A percentile compares a stretch with the other conserved stretches of the same genome.
Conservation (phyloP, 2,113 vertebrate genomes). For the Xiphophorus couchianus region DNA sequence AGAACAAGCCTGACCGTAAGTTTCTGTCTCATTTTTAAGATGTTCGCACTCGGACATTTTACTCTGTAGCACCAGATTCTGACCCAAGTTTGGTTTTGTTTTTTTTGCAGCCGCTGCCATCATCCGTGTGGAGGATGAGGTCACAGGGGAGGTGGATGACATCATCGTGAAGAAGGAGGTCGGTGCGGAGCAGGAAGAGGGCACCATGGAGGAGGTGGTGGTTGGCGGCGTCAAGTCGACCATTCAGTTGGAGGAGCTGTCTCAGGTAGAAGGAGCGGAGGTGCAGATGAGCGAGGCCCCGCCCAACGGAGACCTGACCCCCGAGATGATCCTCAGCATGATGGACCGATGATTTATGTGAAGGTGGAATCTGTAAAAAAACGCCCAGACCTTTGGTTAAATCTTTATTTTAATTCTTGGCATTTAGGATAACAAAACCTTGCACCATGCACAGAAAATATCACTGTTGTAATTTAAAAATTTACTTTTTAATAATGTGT, state of each 20-base stretch:
- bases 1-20: conserved; percentile 82
- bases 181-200: conserved; percentile 55
- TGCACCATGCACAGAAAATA: conserved; percentile 49
- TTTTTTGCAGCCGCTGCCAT: conserved; percentile 84
- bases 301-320: conserved; percentile 95
- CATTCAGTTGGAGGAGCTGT: conserved; percentile 64
- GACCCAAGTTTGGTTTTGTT: neutral
- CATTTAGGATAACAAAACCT: conserved; percentile 56
- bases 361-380: conserved; percentile 36
- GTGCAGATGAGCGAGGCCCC: conserved; percentile 75
- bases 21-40: neutral
- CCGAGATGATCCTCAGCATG: conserved; percentile 99
- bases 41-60: no score
- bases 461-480: conserved; percentile 71
- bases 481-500: conserved; percentile 62
- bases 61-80: neutral
- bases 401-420: conserved; percentile 47
- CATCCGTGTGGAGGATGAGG: conserved; percentile 95
- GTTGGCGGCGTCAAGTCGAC: conserved; percentile 77
- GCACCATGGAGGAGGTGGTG: conserved; percentile 76
- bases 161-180: conserved; percentile 95
- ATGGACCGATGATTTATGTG: conserved; percentile 97
- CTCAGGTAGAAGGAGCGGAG: conserved; percentile 72
- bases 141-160: conserved; percentile 92
- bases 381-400: conserved; percentile 46